Evolutionary conservation across 35 echinoderm and acorn worm species (phyloP), one percentile per base, ranked within the genome.

Genomic region (Lytechinus variegatus): DNA sequence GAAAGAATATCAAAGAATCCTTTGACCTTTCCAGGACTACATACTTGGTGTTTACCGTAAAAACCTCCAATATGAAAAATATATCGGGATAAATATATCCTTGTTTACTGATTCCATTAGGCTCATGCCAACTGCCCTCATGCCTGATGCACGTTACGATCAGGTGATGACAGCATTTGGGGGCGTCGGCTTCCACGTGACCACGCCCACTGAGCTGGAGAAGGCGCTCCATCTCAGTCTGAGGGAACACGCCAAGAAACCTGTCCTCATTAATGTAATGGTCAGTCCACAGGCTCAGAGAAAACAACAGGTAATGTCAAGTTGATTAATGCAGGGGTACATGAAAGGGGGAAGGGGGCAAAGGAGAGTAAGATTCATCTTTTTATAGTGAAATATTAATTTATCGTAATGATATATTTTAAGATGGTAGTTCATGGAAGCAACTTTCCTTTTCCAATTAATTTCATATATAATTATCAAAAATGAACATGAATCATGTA

Each of bases 121-220:
- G 4, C 72, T 99, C 9, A 96, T 96, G 86, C 94, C 96, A 4
- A 96, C 95, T 54, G 98, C 97, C 29, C 95, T 99, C 55, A 90
- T 95, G 71, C 98, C 98, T 1, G 95, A 99, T 95, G 95, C 97
- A 2, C 95, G 97, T 28, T 99, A 99, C 94, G 98, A 99, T 27
- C 95, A 99, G 95, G 95, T 99, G 56, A 99, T 99, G 96, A 95
- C 95, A 57, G 97, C 98, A 24, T 99, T 99, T 91, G 97, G 97
- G 72, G 98, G 98, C 33, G 94, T 97, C 29, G 97, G 98, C 27
- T 99, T 96, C 94, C 95, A 95, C 95, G 98, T 97, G 16, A 94
- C 93, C 52, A 99, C 98, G 27, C 98, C 97, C 53, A 54, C 94
- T 24, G 95, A 97, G 52, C 92, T 99, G 16, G 98, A 99, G 56